phyloP scores from a whole-genome alignment of 1,140 invertebrate species.

The Bombus huntii region DNA sequence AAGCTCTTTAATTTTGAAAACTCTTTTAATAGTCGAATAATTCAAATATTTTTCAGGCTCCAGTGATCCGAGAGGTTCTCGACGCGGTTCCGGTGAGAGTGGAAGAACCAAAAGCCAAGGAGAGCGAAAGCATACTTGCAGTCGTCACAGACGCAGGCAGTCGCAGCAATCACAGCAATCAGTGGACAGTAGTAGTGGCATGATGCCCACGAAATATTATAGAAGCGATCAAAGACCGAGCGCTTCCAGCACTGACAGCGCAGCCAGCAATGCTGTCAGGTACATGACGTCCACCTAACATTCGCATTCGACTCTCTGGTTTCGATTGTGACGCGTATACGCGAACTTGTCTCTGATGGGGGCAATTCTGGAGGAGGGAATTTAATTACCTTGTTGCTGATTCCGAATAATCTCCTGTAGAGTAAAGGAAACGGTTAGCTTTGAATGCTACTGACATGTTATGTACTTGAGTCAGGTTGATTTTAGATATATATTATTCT shows the following conservation, averaged over 20 bases:
- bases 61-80: constrained; percentile 77
- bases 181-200: constrained; percentile 83
- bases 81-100: constrained; percentile 87
- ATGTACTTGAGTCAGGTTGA: neutral
- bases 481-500: neutral
- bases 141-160: constrained; percentile 80
- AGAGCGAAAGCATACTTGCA: constrained; percentile 79
- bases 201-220: constrained; percentile 79
- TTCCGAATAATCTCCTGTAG: neutral
- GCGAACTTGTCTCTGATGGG: neutral
- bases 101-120: constrained; percentile 82
- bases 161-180: constrained; percentile 87
- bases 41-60: constrained; percentile 71
- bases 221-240: constrained; percentile 89
- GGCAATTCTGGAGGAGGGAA: neutral
- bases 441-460: neutral
- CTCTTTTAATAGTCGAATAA: neutral
- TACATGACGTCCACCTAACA: constrained; percentile 30
- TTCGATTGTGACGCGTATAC: neutral
- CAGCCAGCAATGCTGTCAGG: constrained; percentile 78
- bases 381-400: neutral
- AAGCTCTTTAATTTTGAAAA: no score
- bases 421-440: neutral
- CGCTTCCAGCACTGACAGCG: constrained; percentile 89
- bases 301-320: neutral